phyloP scores from a whole-genome alignment of 1,140 invertebrate species.

The Lethocerus indicus region DNA sequence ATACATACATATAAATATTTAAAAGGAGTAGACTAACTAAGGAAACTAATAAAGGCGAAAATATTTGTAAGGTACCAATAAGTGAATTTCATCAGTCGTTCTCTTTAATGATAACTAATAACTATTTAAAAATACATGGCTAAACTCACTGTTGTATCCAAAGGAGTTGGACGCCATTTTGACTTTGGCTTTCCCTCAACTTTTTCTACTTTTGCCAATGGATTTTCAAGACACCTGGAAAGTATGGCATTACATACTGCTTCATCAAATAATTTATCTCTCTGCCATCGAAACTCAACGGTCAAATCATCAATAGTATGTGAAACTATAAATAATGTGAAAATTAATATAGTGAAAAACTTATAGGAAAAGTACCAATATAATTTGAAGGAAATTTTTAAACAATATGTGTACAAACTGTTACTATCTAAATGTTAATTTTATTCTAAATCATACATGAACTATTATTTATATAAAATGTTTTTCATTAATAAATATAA shows the following conservation, averaged over 20 bases:
- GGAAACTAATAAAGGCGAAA: neutral
- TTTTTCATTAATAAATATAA: too few relatives aligned
- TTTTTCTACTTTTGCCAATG: slow-evolving; percentile 59
- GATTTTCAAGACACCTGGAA: slow-evolving; percentile 58
- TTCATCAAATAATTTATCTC: slow-evolving; percentile 79
- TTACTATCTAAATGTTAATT: too few relatives aligned
- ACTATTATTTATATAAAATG: too few relatives aligned
- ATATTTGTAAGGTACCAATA: too few relatives aligned
- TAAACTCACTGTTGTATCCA: slow-evolving; percentile 83
- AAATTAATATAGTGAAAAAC: slow-evolving; percentile 1
- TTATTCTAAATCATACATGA: too few relatives aligned
- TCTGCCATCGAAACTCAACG: slow-evolving; percentile 82
- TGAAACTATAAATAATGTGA: slow-evolving; percentile 33
- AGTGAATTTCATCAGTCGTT: neutral
- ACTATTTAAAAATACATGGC: neutral
- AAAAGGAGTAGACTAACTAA: neutral
- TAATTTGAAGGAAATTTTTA: too few relatives aligned
- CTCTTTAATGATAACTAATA: neutral
- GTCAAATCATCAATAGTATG: slow-evolving; percentile 49
- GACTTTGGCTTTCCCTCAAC: slow-evolving; percentile 79
- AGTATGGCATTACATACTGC: slow-evolving; percentile 61
- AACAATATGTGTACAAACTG: too few relatives aligned
- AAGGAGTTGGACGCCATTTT: slow-evolving; percentile 87
- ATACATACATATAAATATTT: neutral
- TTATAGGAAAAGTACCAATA: neutral